Evolutionary conservation across 2,113 vertebrate species (phyloP).

Genomic region (Rhinoderma darwinii): DNA sequence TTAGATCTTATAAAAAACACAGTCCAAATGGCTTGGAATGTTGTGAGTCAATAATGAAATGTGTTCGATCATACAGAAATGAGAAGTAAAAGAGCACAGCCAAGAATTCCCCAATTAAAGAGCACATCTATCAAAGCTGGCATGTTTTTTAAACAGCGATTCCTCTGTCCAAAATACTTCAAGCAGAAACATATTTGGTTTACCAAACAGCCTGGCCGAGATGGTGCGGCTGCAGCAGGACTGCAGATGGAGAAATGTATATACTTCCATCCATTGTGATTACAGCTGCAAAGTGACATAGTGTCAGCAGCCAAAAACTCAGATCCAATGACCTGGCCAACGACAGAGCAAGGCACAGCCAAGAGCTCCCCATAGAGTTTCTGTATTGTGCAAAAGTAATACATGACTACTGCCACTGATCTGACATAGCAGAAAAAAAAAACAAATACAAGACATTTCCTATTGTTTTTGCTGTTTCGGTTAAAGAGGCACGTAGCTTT

Average conservation of each 20-base stretch:
- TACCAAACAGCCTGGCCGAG: slow-evolving; percentile 52
- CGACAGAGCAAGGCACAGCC: neutral
- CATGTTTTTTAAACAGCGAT: slow-evolving; percentile 54
- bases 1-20: slow-evolving; percentile 29
- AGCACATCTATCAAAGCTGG: slow-evolving; percentile 57
- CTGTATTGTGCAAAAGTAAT: neutral
- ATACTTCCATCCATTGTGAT: slow-evolving; percentile 52
- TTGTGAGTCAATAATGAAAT: slow-evolving; percentile 58
- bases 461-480: neutral
- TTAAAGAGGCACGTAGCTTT: neutral
- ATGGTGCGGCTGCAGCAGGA: slow-evolving; percentile 25
- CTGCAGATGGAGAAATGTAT: slow-evolving; percentile 56
- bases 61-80: slow-evolving; percentile 54
- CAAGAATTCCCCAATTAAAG: slow-evolving; percentile 58
- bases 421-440: neutral
- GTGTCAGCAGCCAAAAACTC: slow-evolving; percentile 21
- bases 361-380: slow-evolving; percentile 3
- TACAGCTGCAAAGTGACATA: slow-evolving; percentile 45
- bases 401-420: neutral
- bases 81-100: slow-evolving; percentile 24
- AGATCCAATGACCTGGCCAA: slow-evolving; percentile 49
- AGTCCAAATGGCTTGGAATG: slow-evolving; percentile 47
- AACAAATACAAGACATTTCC: neutral
- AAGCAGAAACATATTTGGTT: slow-evolving; percentile 60
- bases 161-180: slow-evolving; percentile 58